Evolutionary conservation across 2,113 vertebrate genomes (phyloP), one percentile per base, ranked within the genome.

Genomic region (Taxidea taxus): DNA sequence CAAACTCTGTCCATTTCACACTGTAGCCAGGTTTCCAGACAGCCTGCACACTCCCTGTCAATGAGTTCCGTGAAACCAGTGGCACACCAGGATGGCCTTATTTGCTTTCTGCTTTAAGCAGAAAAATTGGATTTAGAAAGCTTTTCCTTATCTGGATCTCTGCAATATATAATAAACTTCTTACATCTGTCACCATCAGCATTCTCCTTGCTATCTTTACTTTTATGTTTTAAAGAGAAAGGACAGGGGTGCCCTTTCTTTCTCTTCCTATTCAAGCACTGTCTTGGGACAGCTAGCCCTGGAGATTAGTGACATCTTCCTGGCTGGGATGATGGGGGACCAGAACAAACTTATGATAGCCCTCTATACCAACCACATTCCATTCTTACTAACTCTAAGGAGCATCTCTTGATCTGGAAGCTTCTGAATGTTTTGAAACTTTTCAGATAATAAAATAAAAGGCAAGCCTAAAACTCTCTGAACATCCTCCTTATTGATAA

Each of bases 91-190:
- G 64, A 95, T 96, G 95, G 90, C 91, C 96, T 98, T 97, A 91
- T 94, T 98, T 97, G 94, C 98, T 97, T 97, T 97, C 66, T 96
- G 88, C 92, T 84, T 96, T 94, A 96, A 97, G 97, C 86, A 96
- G 97, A 97, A 97, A 97, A 97, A 97, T 97, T 96, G 97, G 97
- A 98, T 98, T 98, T 97, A 87, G 92, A 97, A 97, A 96, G 97
- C 97, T 98, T 97, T 97, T 70, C 95, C 96, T 98, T 97, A 98
- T 98, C 97, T 96, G 95, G 94, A 97, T 97, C 97, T 97, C 94
- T 93, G 97, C 77, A 74, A 54, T 94, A 96, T 90, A 97, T 96
- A 97, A 98, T 98, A 98, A 97, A 98, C 97, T 96, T 94, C 97
- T 97, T 98, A 98, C 97, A 97, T 97, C 97, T 97, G 97, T 96